Evolutionary conservation across 2,113 vertebrate genomes (phyloP).

Genomic region (Gallinago jamesoni): DNA sequence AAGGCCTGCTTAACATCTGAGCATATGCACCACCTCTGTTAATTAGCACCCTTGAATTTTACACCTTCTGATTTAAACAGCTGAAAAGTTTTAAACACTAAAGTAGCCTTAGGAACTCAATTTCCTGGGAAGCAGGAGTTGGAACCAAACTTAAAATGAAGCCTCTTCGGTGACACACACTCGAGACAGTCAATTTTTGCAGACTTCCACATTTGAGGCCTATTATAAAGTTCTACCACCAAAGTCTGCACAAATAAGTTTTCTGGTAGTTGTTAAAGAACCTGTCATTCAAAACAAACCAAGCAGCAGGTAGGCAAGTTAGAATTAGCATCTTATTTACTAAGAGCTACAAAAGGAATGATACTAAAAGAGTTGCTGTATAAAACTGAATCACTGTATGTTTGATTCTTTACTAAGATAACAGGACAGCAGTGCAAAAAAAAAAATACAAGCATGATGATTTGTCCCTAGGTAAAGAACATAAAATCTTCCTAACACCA

Average conservation of each 20-base stretch:
- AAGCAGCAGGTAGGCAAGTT: not conserved
- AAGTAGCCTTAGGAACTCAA: not conserved
- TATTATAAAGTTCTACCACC: not conserved
- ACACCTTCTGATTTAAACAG: not conserved
- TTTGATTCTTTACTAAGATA: not conserved
- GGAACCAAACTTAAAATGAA: not conserved
- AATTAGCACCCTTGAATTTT: not conserved
- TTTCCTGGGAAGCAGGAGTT: not conserved
- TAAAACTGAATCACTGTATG: not conserved
- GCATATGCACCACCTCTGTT: not conserved
- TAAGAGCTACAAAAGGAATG: not conserved
- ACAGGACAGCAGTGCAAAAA: not conserved
- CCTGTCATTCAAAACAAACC: not conserved
- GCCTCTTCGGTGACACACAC: not conserved
- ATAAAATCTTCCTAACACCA: not conserved
- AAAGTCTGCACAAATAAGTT: not conserved
- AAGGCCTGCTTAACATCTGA: not conserved
- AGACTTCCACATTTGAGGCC: not conserved
- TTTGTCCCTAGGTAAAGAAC: not conserved
- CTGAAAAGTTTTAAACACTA: not conserved
- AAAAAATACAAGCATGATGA: not conserved
- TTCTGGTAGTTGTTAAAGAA: not conserved
- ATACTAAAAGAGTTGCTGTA: not conserved
- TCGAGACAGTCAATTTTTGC: not conserved
- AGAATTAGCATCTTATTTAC: not conserved